Base-by-base conservation (phyloP, 2,888 invertebrate genomes). In the Sphecodes monilicornis region DNA sequence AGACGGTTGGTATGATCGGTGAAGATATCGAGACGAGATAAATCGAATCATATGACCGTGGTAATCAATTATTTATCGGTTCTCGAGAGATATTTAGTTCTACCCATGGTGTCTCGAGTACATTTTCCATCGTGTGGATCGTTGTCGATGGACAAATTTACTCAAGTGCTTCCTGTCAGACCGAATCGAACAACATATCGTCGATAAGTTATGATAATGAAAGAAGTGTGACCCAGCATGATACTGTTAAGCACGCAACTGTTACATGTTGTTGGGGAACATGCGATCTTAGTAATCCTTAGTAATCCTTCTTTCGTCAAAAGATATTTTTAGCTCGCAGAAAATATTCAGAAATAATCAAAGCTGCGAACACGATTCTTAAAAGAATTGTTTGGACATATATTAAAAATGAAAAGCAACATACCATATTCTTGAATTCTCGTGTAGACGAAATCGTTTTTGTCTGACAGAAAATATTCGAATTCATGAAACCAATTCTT, bases 21-120 rank as follows among this genome's bases (percentile, higher is more conserved):
- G 16, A n/a, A 72, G 57, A 69, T 83, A 76, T 26, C n/a, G 26
- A n/a, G 69, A 36, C 32, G 11, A 69, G 83, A 83, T 84, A 83
- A 83, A 16, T 68, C 1, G 60, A 73, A 43, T 83, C 83, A 84
- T 83, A 83, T 83, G 83, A 84, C 77, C 32, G 36, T 16, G 57
- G 22, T 73, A 83, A 84, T 84, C 77, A 77, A 50, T 76, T 83
- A 72, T 64, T 83, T 84, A 77, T 84, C 83, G 60, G 32, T 69
- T 57, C 46, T 50, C 8, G 18, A 71, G 1, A 50, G 82, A 68
- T 76, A 82, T n/a, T 32, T 26, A 66, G 32, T 64, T 29, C 13
- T 18, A 50, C 50, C 41, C 76, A 69, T 69, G 57, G 46, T 50
- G 57, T 69, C 26, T 83, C 32, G 57, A 82, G 69, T 82, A 54